Conservation (phyloP, 2,113 vertebrate genomes). For the Hylia prasina region DNA sequence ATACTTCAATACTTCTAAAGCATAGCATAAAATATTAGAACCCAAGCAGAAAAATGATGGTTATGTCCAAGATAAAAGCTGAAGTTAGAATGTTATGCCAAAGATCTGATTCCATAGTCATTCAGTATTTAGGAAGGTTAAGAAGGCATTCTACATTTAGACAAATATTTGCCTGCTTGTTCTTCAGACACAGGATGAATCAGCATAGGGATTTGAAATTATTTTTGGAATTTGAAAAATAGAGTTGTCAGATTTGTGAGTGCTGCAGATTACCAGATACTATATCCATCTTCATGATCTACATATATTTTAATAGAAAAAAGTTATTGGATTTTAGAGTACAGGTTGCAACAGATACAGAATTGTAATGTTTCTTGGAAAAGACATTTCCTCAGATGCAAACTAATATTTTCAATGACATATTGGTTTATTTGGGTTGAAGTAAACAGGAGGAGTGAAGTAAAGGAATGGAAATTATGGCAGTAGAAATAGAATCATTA, state of each 20-base stretch:
- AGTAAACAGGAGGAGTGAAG: background rate
- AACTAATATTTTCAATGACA: background rate
- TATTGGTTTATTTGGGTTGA: background rate
- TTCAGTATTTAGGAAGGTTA: background rate
- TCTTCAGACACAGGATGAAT: background rate
- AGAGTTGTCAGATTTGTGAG: background rate
- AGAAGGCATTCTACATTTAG: background rate
- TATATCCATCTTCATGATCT: background rate
- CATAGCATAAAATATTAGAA: background rate
- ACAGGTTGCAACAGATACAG: background rate
- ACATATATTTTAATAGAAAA: background rate
- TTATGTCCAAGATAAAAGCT: background rate
- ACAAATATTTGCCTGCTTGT: background rate
- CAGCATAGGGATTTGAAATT: background rate
- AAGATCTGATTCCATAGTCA: background rate
- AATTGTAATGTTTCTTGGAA: background rate
- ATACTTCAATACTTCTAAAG: background rate
- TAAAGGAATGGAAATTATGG: background rate
- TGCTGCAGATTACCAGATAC: background rate
- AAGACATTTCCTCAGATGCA: background rate
- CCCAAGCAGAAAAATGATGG: background rate
- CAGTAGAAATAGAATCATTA: fast-evolving
- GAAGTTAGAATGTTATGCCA: background rate
- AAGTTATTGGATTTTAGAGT: background rate
- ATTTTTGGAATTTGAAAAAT: background rate